Conservation (phyloP, 2,888 invertebrate genomes). For the Elmis aenea region DNA sequence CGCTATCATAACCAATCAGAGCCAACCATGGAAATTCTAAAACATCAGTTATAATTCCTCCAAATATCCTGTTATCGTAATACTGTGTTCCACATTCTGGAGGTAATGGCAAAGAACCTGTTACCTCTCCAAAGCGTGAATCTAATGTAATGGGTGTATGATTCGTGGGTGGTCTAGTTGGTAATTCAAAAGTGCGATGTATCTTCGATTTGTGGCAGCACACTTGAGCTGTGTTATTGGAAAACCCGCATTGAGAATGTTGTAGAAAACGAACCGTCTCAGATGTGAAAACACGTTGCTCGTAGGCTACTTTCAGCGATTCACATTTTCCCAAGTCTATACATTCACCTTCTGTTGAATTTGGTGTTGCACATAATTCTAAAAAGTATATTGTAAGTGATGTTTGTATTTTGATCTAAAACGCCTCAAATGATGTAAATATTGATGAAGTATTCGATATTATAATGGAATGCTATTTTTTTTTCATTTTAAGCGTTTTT, state of each 20-base stretch:
- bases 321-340: conserved; percentile 48
- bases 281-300: conserved; percentile 28
- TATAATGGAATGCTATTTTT: no score
- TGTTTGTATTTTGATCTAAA: no score
- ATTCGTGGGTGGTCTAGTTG: neutral
- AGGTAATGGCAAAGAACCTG: neutral
- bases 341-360: conserved; percentile 46
- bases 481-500: no score
- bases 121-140: conserved; percentile 6
- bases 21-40: conserved; percentile 41
- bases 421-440: no score
- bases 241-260: conserved; percentile 52
- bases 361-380: conserved; percentile 45
- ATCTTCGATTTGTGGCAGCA: conserved; percentile 43
- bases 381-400: no score
- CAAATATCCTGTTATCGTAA: conserved; percentile 56
- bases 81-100: conserved; percentile 53
- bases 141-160: neutral
- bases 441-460: no score
- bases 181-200: neutral
- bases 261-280: conserved; percentile 45
- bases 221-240: conserved; percentile 47
- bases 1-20: conserved; percentile 18
- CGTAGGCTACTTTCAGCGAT: conserved; percentile 37
- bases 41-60: conserved; percentile 54